Evolutionary conservation across 2,888 invertebrate genomes (phyloP), one percentile per base, ranked within the genome.

Genomic region (Caenorhabditis uteleia): DNA sequence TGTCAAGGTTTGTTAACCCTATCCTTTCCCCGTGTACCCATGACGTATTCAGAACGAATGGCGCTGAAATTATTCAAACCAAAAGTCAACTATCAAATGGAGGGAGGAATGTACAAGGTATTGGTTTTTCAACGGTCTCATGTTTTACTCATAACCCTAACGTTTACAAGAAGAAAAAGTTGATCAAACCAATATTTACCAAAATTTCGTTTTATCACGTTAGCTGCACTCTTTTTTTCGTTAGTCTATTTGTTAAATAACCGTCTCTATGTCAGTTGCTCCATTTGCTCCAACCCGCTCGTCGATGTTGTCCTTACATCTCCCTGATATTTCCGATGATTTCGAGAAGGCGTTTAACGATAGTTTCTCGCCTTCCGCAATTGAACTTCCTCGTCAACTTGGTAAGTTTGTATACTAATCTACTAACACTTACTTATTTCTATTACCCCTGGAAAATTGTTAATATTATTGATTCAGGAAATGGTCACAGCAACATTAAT

Each of bases 341-440:
- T 65, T 65, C 8, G 64, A 65, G 29, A 46, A 39, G 1, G 64
- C 64, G 0, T 53, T 51, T 21, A 53, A 59, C 40, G 66, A 56
- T 20, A 45, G 40, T 6, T 60, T 59, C 42, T 66, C 66, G 8
- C 66, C 59, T 7, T 60, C 66, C 14, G 49, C 38, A 21, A 60
- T 66, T 29, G 60, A 66, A 16, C 21, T 51, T 5, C 66, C 66
- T n/a, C 36, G 55, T 26, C 54, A 12, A 14, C 33, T 55, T 26
- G 57, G 64, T 56, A 23, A 29, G 55, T 42, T 40, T 38, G 7
- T 20, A 20, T 38, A n/a, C n/a, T n/a, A n/a, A n/a, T n/a, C n/a
- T n/a, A n/a, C n/a, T n/a, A n/a, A n/a, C n/a, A n/a, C n/a, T n/a
- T n/a, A n/a, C n/a, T n/a, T n/a, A n/a, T n/a, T n/a, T n/a, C n/a